Conservation (phyloP, 1,140 invertebrate genomes). For the Neodiprion virginianus region DNA sequence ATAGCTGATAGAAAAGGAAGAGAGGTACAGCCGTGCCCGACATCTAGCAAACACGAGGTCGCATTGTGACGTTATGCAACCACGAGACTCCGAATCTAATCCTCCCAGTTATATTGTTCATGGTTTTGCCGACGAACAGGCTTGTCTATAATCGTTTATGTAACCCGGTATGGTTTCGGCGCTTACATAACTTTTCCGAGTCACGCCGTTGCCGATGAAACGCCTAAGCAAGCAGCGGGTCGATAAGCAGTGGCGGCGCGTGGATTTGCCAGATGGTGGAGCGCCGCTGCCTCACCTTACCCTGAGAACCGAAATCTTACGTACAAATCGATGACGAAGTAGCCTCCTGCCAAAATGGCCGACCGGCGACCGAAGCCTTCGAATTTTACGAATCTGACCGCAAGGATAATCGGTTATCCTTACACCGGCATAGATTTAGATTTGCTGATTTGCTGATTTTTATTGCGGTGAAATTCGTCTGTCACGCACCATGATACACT, state of each 20-base stretch:
- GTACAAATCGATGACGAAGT: conserved; percentile 55
- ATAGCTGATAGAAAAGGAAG: no score
- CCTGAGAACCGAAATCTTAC: conserved; percentile 11
- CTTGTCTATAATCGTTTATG: conserved; percentile 31
- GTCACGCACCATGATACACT: no score
- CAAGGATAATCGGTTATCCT: no score
- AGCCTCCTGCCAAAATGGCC: conserved; percentile 51
- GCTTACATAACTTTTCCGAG: conserved; percentile 36
- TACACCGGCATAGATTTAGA: no score
- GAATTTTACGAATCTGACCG: no score
- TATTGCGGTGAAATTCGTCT: no score
- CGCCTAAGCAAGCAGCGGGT: conserved; percentile 33
- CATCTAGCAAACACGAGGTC: neutral
- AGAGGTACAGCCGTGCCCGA: no score
- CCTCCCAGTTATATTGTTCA: neutral
- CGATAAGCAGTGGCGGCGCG: conserved; percentile 37
- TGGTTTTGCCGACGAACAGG: neutral
- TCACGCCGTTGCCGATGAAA: neutral
- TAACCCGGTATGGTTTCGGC: conserved; percentile 33
- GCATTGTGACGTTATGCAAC: neutral
- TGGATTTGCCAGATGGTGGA: conserved; percentile 47
- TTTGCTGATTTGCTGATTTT: no score
- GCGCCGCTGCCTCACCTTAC: conserved; percentile 34
- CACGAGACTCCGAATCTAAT: neutral
- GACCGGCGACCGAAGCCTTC: neutral